Percentiles rank a stretch among this genome's conserved stretches.
phyloP scores from a whole-genome alignment of 2,888 invertebrate genomes.

The Xanthia icteritia region DNA sequence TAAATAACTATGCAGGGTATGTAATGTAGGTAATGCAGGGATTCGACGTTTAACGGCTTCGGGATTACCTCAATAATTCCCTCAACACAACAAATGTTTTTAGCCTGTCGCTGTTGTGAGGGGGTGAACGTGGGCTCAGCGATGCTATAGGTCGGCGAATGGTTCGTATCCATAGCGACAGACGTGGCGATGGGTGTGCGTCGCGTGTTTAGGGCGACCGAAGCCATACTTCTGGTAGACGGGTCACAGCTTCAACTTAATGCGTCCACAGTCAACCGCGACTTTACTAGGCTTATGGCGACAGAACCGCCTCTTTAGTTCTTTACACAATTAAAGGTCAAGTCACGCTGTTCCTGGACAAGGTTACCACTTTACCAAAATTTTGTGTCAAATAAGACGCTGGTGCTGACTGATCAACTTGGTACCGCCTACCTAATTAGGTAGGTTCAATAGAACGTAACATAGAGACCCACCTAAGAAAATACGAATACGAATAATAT shows the following conservation, averaged over 20 bases:
- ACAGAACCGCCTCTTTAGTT: slow-evolving; percentile 69
- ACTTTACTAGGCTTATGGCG: slow-evolving; percentile 77
- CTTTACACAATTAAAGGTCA: slow-evolving; percentile 78
- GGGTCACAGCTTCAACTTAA: slow-evolving; percentile 81
- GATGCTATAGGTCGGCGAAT: slow-evolving; percentile 72
- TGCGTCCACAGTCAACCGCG: slow-evolving; percentile 77
- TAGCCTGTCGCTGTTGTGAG: slow-evolving; percentile 76
- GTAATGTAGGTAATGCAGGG: slow-evolving; percentile 89
- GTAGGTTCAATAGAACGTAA: background rate
- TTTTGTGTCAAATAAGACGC: background rate
- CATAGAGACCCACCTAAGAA: background rate
- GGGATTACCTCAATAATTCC: slow-evolving; percentile 88
- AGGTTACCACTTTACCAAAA: slow-evolving; percentile 27
- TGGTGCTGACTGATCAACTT: background rate
- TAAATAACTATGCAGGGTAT: slow-evolving; percentile 87
- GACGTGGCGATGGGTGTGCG: slow-evolving; percentile 69
- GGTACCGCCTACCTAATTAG: background rate
- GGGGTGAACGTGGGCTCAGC: slow-evolving; percentile 63
- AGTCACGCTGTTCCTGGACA: slow-evolving; percentile 59
- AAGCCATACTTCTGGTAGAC: slow-evolving; percentile 82
- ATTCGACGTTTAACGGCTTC: slow-evolving; percentile 89
- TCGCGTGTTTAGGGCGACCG: slow-evolving; percentile 75
- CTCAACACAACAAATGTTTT: slow-evolving; percentile 88
- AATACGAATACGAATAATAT: background rate
- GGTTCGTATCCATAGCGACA: slow-evolving; percentile 69